Base-by-base conservation (phyloP, 1,140 invertebrate genomes). In the Drosophila fuyamai region DNA sequence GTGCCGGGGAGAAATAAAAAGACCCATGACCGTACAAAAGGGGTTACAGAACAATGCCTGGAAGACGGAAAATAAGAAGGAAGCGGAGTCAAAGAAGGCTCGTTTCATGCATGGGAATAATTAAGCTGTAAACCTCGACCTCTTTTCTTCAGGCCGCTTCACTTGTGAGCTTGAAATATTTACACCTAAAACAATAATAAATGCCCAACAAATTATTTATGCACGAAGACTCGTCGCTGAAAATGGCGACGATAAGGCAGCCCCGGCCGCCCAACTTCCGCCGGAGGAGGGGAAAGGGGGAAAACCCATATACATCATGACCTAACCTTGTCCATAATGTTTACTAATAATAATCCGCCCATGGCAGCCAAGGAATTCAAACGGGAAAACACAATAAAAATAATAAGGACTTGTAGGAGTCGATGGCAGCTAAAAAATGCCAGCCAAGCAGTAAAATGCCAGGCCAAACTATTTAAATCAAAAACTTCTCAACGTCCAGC, bases 91-190 rank as follows among this genome's bases (percentile, higher is more conserved):
- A 72, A 67, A 65, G 63, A 40, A 56, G 58, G 46, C 54, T 55
- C 65, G 61, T 89, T 89, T 89, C 84, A 89, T 89, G 84, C 85
- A 89, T 84, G 66, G 58, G 62, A 85, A 89, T 89, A 89, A 89
- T 89, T 89, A 89, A 89, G 84, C 84, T 79, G 84, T 89, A 89
- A 89, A 84, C 84, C 84, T 89, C 84, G 84, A 89, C 84, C 84
- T 89, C 84, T 78, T 88, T 89, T 70, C 65, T 16, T 16, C 38
- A 46, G 61, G 18, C 51, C 35, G 81, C 55, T 48, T 81, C 60
- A 84, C 61, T 75, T 84, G 84, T 90, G 84, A 90, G 84, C 85
- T 84, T 88, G 81, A 89, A 80, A 81, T 89, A 89, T 89, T 89
- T 89, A 89, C 84, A 89, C 84, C 84, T 89, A 83, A 73, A 88